Evolutionary conservation across 2,888 invertebrate species (phyloP), one percentile per base, ranked within the genome.

Genomic region (Cephonodes hylas): DNA sequence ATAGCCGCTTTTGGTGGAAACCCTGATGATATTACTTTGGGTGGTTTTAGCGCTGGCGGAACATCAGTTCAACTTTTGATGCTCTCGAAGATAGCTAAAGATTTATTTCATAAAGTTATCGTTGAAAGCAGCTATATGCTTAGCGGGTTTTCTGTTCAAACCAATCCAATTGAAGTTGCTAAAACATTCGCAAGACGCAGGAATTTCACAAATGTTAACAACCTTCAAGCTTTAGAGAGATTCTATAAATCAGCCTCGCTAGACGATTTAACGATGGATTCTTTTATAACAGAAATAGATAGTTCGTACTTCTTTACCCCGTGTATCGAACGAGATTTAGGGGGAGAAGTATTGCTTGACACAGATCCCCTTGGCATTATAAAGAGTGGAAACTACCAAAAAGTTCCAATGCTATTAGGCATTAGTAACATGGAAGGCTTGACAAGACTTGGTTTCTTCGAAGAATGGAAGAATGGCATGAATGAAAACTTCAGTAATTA

Each of bases 401-500:
- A 59, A 34, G 60, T 59, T 44, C 45, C 56, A 56, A n/a, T 70
- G 65, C 0, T 77, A 75, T 15, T 45, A 10, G 18, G 45, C 15
- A n/a, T 45, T 20, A 8, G 3, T 20, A 20, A 45, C 18, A 45
- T 45, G 18, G 20, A 0, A 15, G 60, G 0, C 3, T 62, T 80
- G 22, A 6, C 81, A 0, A 71, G 81, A 13, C 23, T 79, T 20
- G 23, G 44, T 1, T 34, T 67, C 1, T 85, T 82, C 61, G 74
- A 81, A 1, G 0, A 23, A 0, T 82, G 80, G 80, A 79, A 75
- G 60, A 5, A 66, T 5, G 67, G 42, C 61, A 86, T 88, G 83
- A 83, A 83, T 71, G 64, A 75, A 13, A 80, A 77, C 0, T 86
- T 87, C 71, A 76, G 81, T 0, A 79, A 85, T n/a, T 88, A 84